Evolutionary conservation across 2,888 invertebrate species (phyloP).

Genomic region (Hipparchia semele): DNA sequence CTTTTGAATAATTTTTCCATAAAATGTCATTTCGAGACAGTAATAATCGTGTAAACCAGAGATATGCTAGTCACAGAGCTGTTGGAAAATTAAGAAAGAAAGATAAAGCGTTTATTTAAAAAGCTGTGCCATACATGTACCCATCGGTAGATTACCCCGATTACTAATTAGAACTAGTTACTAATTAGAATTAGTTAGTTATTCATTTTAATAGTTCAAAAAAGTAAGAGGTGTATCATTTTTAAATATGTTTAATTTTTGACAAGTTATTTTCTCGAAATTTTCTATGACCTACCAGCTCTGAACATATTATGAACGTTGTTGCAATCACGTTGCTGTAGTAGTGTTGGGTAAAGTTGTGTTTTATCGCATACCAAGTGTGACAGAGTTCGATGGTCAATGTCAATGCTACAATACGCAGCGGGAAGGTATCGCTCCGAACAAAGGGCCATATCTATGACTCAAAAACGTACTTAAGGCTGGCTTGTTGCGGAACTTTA

Average conservation of each 20-base stretch:
- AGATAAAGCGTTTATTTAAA: too few species aligned
- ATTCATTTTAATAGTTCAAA: too few species aligned
- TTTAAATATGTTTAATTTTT: background rate
- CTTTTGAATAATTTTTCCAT: constrained; percentile 63
- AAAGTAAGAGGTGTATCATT: too few species aligned
- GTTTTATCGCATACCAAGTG: constrained; percentile 47
- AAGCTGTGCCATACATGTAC: too few species aligned
- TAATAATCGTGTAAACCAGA: constrained; percentile 45
- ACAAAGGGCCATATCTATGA: constrained; percentile 57
- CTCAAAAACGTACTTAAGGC: constrained; percentile 54
- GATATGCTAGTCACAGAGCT: constrained; percentile 21
- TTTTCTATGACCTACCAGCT: background rate
- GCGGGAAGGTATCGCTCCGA: constrained; percentile 42
- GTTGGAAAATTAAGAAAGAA: background rate
- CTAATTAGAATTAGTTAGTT: too few species aligned
- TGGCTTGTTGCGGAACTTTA: too few species aligned
- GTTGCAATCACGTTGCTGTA: constrained; percentile 31
- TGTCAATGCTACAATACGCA: constrained; percentile 58
- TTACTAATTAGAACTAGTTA: too few species aligned
- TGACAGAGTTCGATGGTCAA: constrained; percentile 56
- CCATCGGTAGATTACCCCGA: too few species aligned
- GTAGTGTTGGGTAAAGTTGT: constrained; percentile 45
- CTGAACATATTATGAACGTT: constrained; percentile 10
- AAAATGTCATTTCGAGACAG: constrained; percentile 58
- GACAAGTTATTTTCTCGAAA: background rate